These are phyloP conservation scores for Eueides isabella DNA, from an alignment of 1,140 invertebrate genomes.

Conservation along the genomic window DNA sequence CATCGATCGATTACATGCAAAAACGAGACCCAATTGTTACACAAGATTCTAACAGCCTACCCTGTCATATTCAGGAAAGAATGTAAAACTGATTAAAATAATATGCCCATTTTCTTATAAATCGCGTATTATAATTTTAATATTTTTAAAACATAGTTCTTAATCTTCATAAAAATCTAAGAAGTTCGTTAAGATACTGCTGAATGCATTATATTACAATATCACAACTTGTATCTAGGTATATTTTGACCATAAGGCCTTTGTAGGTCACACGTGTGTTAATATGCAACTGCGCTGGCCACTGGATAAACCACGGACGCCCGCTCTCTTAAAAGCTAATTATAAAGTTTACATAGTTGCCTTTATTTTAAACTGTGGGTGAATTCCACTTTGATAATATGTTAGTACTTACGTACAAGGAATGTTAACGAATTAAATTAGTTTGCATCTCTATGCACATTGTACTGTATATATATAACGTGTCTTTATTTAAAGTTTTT, in stretches of 20 bases:
- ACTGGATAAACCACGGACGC: slow-evolving; percentile 32
- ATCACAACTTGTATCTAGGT: slow-evolving; percentile 11
- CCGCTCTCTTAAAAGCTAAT: slow-evolving; percentile 29
- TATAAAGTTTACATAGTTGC: slow-evolving; percentile 16
- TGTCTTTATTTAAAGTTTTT: background rate
- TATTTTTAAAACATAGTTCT: background rate
- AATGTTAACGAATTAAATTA: slow-evolving; percentile 5
- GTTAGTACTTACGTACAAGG: background rate
- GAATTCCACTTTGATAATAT: slow-evolving; percentile 8
- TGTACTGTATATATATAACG: background rate
- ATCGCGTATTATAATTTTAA: too few species aligned
- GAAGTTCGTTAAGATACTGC: background rate
- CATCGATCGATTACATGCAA: too few species aligned
- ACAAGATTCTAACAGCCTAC: too few species aligned
- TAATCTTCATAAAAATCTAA: background rate
- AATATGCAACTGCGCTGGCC: slow-evolving; percentile 42
- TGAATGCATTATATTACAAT: slow-evolving; percentile 11
- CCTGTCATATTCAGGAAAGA: too few species aligned
- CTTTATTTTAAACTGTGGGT: slow-evolving; percentile 6
- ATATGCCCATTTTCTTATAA: too few species aligned
- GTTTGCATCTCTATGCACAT: background rate
- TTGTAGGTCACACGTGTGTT: slow-evolving; percentile 52
- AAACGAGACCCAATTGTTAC: too few species aligned
- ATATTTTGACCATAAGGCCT: slow-evolving; percentile 35
- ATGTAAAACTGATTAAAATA: background rate